These are phyloP conservation scores for Colossoma macropomum DNA, from an alignment of 2,113 vertebrate genomes.

Conservation along the genomic window DNA sequence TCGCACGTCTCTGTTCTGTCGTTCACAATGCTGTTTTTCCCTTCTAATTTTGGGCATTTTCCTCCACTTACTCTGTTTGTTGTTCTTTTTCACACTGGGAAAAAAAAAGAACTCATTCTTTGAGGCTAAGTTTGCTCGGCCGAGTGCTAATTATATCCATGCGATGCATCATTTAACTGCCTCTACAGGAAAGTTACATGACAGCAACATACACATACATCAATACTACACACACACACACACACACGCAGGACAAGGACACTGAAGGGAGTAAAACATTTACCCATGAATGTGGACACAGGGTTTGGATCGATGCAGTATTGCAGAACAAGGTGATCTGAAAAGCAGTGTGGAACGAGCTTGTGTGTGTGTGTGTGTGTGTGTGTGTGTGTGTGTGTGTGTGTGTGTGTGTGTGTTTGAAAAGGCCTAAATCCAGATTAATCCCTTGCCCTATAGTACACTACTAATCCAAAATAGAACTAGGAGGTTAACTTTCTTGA, in stretches of 20 bases:
- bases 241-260: slow-evolving; percentile 31
- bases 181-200: slow-evolving; percentile 44
- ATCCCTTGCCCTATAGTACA: background rate
- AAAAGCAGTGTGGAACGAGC: slow-evolving; percentile 37
- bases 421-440: background rate
- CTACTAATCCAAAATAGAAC: background rate
- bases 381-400: slow-evolving; percentile 5
- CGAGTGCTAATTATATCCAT: slow-evolving; percentile 52
- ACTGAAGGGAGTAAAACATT: slow-evolving; percentile 56
- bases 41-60: slow-evolving; percentile 67
- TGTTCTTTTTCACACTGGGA: slow-evolving; percentile 42
- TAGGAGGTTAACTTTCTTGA: no score
- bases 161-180: slow-evolving; percentile 42
- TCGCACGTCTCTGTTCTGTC: slow-evolving; percentile 69
- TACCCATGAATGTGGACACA: slow-evolving; percentile 37
- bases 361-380: slow-evolving; percentile 5
- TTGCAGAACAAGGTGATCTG: slow-evolving; percentile 47
- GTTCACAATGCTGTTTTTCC: slow-evolving; percentile 69
- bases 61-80: slow-evolving; percentile 60
- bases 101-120: slow-evolving; percentile 41
- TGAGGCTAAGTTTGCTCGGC: slow-evolving; percentile 47
- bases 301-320: slow-evolving; percentile 32
- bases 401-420: background rate
- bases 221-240: slow-evolving; percentile 3
- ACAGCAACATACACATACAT: slow-evolving; percentile 3